phyloP scores from a whole-genome alignment of 2,797 vertebrate genomes.

The Schizopygopsis malacanthus region DNA sequence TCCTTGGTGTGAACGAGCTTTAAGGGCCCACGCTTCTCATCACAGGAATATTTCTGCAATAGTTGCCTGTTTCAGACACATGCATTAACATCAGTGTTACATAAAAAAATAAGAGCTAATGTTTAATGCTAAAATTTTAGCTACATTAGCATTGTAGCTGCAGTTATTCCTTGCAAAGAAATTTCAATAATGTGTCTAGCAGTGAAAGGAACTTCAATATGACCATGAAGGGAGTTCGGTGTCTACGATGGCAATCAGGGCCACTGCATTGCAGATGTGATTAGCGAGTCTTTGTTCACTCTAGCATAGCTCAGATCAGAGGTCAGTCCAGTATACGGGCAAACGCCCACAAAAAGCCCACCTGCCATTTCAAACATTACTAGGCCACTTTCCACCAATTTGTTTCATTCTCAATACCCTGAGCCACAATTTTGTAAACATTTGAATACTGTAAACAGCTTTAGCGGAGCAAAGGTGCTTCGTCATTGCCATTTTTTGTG shows the following conservation, averaged over 20 bases:
- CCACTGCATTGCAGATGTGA: constrained; percentile 69
- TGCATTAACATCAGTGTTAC: neutral
- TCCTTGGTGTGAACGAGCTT: no score
- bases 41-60: neutral
- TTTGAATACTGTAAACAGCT: constrained; percentile 28
- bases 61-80: neutral
- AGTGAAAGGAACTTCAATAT: constrained; percentile 14
- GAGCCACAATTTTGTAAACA: constrained; percentile 5
- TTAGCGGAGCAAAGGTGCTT: constrained; percentile 28
- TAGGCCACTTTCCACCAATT: constrained; percentile 36
- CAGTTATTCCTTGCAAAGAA: neutral
- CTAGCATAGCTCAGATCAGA: constrained; percentile 50
- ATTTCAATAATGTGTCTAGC: neutral
- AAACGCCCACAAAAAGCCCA: constrained; percentile 52
- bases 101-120: neutral
- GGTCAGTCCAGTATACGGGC: constrained; percentile 53
- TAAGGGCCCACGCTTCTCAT: neutral
- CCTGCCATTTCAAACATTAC: constrained; percentile 40
- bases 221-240: constrained; percentile 14
- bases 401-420: constrained; percentile 49
- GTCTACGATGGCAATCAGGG: constrained; percentile 50
- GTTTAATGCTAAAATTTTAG: neutral
- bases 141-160: constrained; percentile 3
- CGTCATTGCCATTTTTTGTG: constrained; percentile 32
- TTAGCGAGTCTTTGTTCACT: constrained; percentile 59